phyloP scores from a whole-genome alignment of 2,797 vertebrate genomes.

The Anguilla obscura region DNA sequence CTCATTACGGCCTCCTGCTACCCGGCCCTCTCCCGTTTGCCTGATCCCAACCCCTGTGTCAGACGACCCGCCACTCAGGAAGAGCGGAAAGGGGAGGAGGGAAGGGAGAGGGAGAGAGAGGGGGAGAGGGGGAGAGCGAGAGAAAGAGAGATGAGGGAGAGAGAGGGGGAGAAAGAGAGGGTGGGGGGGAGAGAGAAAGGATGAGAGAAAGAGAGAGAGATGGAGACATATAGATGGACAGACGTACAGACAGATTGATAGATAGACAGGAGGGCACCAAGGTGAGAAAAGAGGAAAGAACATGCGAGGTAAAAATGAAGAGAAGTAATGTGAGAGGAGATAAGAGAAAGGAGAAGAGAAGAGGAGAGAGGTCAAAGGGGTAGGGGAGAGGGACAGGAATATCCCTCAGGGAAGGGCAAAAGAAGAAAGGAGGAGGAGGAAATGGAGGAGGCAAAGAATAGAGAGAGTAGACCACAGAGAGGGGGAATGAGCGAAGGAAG shows the following conservation, averaged over 20 bases:
- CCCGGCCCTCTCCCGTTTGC: not conserved
- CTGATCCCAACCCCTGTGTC: not conserved
- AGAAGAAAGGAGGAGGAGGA: conserved; percentile 21
- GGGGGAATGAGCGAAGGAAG: conserved; percentile 40
- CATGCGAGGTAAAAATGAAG: no score
- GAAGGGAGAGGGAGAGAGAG: conserved; percentile 29
- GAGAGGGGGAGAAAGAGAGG: conserved; percentile 1
- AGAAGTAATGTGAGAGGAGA: not conserved
- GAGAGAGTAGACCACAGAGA: conserved; percentile 36
- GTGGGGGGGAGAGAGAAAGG: not conserved
- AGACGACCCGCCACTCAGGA: not conserved
- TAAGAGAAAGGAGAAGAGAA: conserved; percentile 32
- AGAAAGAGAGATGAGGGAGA: not conserved
- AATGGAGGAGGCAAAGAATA: not conserved
- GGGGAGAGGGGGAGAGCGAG: not conserved
- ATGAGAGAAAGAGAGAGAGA: conserved; percentile 25
- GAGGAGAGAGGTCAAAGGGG: not conserved
- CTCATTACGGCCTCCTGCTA: conserved; percentile 1
- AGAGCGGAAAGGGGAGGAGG: not conserved
- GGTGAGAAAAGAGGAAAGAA: not conserved
- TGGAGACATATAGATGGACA: no score
- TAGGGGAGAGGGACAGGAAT: not conserved
- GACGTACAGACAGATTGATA: no score
- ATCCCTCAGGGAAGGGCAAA: not conserved
- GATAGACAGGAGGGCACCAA: no score